phyloP scores from a whole-genome alignment of 2,113 vertebrate species.

The Callorhinus ursinus region DNA sequence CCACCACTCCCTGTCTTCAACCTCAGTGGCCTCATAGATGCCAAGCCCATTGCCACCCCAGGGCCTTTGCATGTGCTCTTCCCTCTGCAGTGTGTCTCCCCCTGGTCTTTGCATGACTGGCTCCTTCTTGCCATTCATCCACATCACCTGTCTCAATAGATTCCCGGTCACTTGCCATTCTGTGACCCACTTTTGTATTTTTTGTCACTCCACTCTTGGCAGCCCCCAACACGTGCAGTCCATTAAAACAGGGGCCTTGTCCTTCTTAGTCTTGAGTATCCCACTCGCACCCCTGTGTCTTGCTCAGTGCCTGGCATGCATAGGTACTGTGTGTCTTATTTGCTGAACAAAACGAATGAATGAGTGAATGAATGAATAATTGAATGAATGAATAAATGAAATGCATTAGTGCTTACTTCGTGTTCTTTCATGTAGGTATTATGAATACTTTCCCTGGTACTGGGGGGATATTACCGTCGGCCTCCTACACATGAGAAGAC shows the following conservation, averaged over 20 bases:
- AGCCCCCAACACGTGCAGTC: background rate
- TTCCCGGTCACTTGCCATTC: background rate
- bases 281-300: background rate
- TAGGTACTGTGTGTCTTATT: background rate
- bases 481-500: background rate
- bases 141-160: too few species aligned
- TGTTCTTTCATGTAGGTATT: background rate
- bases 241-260: background rate
- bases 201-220: background rate
- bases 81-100: background rate
- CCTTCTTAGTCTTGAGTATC: background rate
- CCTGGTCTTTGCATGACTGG: background rate
- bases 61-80: background rate
- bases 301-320: background rate
- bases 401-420: background rate
- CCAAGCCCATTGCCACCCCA: background rate
- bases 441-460: background rate
- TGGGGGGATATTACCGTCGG: too few species aligned
- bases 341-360: background rate
- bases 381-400: background rate
- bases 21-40: background rate
- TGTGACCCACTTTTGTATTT: background rate
- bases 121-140: background rate
- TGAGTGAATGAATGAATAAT: background rate
- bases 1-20: background rate